A percentile compares a stretch with the other conserved stretches of the same genome.
phyloP scores from a whole-genome alignment of 2,113 vertebrate species.

The Syngnathus scovelli region DNA sequence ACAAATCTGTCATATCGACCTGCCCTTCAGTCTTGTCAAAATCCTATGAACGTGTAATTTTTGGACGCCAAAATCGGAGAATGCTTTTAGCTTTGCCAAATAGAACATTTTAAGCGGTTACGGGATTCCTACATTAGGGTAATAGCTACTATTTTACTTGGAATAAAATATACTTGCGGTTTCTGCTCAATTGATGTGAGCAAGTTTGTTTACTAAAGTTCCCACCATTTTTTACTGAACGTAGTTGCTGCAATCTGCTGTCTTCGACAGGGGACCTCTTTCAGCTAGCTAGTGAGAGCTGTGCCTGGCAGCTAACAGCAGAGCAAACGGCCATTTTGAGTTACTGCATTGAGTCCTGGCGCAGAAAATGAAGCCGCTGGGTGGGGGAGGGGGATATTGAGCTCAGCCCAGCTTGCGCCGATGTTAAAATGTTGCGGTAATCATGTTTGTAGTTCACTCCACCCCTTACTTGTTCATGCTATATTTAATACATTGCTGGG shows the following conservation, averaged over 20 bases:
- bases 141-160: background rate
- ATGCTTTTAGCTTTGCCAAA: too few relatives aligned
- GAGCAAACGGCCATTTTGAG: constrained; percentile 64
- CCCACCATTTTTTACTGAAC: background rate
- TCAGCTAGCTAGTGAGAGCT: constrained; percentile 53
- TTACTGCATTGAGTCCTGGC: constrained; percentile 50
- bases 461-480: constrained; percentile 13
- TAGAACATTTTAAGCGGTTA: too few relatives aligned
- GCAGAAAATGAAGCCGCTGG: constrained; percentile 42
- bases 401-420: constrained; percentile 50
- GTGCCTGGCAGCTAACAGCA: constrained; percentile 44
- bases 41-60: too few relatives aligned
- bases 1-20: too few relatives aligned
- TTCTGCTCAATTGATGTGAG: background rate
- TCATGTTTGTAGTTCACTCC: constrained; percentile 19
- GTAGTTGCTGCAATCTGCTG: constrained; percentile 31
- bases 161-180: background rate
- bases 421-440: constrained; percentile 50
- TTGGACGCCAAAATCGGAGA: too few relatives aligned
- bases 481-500: background rate
- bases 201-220: background rate
- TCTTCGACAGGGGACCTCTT: constrained; percentile 18
- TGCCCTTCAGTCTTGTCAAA: too few relatives aligned
- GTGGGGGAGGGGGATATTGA: constrained; percentile 38
- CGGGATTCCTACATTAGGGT: too few relatives aligned